phyloP scores from a whole-genome alignment of 2,797 vertebrate species.

The Hippocampus kuda region DNA sequence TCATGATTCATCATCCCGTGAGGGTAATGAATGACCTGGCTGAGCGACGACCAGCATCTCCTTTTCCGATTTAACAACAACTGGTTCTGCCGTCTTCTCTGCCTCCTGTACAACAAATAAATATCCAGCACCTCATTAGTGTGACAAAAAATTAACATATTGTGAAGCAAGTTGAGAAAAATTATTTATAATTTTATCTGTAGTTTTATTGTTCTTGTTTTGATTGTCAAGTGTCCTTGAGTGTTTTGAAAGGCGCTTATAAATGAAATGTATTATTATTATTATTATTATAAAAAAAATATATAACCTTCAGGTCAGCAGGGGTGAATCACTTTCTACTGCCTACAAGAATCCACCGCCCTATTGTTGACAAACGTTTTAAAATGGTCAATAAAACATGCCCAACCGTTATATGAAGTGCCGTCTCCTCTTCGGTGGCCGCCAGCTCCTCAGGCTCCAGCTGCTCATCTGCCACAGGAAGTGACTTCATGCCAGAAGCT shows the following conservation, averaged over 20 bases:
- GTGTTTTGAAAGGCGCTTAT: too few species aligned
- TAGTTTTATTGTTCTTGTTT: too few species aligned
- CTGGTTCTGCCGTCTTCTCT: constrained; percentile 7
- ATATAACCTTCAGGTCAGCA: background rate
- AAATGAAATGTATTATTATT: too few species aligned
- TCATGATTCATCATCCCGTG: too few species aligned
- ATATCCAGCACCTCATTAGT: background rate
- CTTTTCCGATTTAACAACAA: background rate
- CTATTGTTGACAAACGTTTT: background rate
- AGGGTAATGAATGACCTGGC: constrained; percentile 12
- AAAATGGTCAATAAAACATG: background rate
- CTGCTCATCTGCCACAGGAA: constrained; percentile 17
- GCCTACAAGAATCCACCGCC: background rate
- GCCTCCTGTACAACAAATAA: constrained; percentile 16
- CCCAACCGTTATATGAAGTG: background rate
- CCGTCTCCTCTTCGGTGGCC: background rate
- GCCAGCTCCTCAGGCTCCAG: background rate
- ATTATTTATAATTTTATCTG: too few species aligned
- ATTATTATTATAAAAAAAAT: background rate
- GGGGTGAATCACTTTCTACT: background rate
- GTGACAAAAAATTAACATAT: background rate
- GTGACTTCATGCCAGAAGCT: constrained; percentile 9
- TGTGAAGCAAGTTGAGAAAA: background rate
- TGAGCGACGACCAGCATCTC: background rate
- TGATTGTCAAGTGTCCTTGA: too few species aligned